A percentile compares a stretch with the other conserved stretches of the same genome.
phyloP scores from a whole-genome alignment of 2,888 invertebrate genomes.

The Cryptocephalus primarius region DNA sequence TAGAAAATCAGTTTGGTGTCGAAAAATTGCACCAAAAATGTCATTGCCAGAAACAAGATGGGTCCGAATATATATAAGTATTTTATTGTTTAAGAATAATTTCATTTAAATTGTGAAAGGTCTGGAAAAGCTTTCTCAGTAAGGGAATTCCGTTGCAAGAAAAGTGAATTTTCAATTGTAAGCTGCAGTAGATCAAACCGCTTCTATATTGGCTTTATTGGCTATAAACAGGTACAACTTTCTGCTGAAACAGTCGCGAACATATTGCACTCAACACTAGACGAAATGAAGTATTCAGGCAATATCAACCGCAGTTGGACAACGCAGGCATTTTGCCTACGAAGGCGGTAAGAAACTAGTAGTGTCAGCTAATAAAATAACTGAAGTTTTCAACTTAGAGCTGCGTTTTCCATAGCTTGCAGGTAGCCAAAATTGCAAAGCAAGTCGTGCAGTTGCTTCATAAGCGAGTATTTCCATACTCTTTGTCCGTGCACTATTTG shows the following conservation, averaged over 20 bases:
- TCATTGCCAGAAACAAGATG: constrained; percentile 2
- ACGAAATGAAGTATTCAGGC: too few relatives aligned
- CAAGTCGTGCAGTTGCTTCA: too few relatives aligned
- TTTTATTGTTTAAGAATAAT: neutral
- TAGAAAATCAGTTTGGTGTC: neutral
- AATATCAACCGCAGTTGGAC: too few relatives aligned
- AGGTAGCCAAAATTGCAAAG: too few relatives aligned
- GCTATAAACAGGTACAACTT: neutral
- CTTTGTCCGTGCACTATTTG: too few relatives aligned
- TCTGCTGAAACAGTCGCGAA: neutral
- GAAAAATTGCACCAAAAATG: constrained; percentile 1
- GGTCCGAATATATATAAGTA: constrained; percentile 1
- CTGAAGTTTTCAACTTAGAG: too few relatives aligned
- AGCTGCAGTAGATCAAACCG: neutral
- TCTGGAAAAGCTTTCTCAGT: constrained; percentile 2
- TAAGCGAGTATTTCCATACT: too few relatives aligned
- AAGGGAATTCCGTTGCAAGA: neutral
- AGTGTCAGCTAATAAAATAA: too few relatives aligned
- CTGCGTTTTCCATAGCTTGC: too few relatives aligned
- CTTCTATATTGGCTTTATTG: neutral
- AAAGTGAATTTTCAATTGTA: neutral
- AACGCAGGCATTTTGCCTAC: too few relatives aligned
- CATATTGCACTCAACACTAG: neutral
- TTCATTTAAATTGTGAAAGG: neutral
- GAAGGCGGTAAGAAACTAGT: too few relatives aligned